phyloP scores from a whole-genome alignment of 2,797 vertebrate species.

The Cirrhinus mrigala region DNA sequence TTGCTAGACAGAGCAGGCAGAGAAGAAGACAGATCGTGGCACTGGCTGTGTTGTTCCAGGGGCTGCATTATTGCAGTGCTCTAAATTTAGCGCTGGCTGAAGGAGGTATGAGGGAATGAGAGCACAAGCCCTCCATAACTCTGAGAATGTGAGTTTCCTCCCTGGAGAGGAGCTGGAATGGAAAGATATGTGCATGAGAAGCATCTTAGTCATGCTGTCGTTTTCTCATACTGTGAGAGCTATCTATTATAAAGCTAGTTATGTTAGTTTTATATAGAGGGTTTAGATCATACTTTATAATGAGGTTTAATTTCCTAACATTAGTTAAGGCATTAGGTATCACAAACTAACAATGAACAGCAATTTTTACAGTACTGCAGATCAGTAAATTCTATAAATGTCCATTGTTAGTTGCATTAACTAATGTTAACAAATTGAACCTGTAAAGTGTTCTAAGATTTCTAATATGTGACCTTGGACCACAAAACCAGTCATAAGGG shows the following conservation, averaged over 20 bases:
- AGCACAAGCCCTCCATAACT: constrained; percentile 41
- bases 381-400: neutral
- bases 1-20: constrained; percentile 40
- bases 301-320: neutral
- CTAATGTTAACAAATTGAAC: neutral
- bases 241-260: neutral
- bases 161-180: constrained; percentile 32
- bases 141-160: constrained; percentile 41
- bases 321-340: neutral
- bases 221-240: constrained; percentile 32
- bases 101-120: constrained; percentile 40
- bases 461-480: neutral
- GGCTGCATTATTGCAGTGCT: constrained; percentile 42
- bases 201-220: constrained; percentile 39
- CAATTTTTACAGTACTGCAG: neutral
- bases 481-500: too few relatives aligned
- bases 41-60: constrained; percentile 44
- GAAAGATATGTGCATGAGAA: constrained; percentile 46
- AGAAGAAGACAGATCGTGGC: constrained; percentile 49
- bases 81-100: constrained; percentile 50
- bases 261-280: neutral
- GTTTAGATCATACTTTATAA: neutral
- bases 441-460: neutral
- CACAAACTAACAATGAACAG: neutral
- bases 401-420: neutral